Evolutionary conservation across 2,113 vertebrate species (phyloP).

Genomic region (Dunckerocampus dactyliophorus): DNA sequence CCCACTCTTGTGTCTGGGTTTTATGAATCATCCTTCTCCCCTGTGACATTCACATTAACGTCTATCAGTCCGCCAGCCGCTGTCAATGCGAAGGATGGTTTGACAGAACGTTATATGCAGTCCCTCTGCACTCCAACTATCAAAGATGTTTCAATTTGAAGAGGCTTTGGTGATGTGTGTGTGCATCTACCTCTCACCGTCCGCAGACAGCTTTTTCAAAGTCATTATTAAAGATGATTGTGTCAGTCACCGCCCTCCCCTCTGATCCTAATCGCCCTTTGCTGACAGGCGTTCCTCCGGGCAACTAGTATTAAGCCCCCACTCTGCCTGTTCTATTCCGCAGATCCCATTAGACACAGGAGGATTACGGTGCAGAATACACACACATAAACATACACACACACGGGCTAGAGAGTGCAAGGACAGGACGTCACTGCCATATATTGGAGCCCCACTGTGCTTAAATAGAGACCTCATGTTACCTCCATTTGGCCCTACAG

Average conservation of each 20-base stretch:
- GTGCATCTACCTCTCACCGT: constrained; percentile 27
- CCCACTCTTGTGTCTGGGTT: constrained; percentile 36
- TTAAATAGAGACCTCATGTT: constrained; percentile 28
- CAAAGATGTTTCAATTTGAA: constrained; percentile 67
- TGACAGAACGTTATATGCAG: constrained; percentile 62
- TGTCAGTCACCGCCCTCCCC: constrained; percentile 65
- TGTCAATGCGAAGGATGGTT: constrained; percentile 58
- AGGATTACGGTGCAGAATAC: constrained; percentile 58
- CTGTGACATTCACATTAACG: constrained; percentile 57
- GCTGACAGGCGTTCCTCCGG: constrained; percentile 71
- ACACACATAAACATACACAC: constrained; percentile 36
- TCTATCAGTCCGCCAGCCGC: constrained; percentile 53
- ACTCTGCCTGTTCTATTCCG: constrained; percentile 71
- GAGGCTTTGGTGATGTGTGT: constrained; percentile 37
- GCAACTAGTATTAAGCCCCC: constrained; percentile 73
- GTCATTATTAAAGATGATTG: constrained; percentile 75
- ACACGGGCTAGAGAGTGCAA: constrained; percentile 32
- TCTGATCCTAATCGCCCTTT: constrained; percentile 74
- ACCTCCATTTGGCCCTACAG: background rate
- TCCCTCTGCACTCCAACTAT: constrained; percentile 50
- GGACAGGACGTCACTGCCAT: constrained; percentile 46
- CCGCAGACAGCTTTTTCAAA: constrained; percentile 60
- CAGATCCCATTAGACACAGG: constrained; percentile 76
- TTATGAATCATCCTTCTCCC: constrained; percentile 56
- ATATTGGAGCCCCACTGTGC: constrained; percentile 22